Base-by-base conservation (phyloP, 2,113 vertebrate species). In the Alligator mississippiensis region DNA sequence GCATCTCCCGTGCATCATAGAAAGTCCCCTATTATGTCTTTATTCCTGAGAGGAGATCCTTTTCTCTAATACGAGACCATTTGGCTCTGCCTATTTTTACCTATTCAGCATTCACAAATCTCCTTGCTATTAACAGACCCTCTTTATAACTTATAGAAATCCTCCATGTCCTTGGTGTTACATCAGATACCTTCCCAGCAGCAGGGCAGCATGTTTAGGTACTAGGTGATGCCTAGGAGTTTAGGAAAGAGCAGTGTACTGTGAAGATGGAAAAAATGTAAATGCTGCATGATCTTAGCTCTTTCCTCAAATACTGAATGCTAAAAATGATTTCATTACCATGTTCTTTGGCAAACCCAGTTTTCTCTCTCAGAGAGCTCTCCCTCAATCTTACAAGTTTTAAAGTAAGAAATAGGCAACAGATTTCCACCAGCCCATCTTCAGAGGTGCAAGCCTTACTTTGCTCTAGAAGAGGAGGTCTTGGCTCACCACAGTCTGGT, bases 211-310 rank as follows among this genome's bases (percentile, higher is more conserved):
- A 9, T 47, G 47, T 47, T 47, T 47, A 38, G 47, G 47, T 47
- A 47, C 47, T 47, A 47, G 47, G 47, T 47, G 47, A 47, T 47
- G 47, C 47, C 47, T n/a, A 66, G 80, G 28, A 0, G 68, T 54
- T 18, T 1, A 0, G 0, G 5, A 87, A 63, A 47, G 55, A 14
- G 21, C 38, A 1, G 5, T 63, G 25, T 0, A 2, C 1, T 2
- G 47, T 1, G 2, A 79, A 81, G 57, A 80, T 68, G 38, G 11
- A 79, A 47, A 25, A 6, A 47, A 34, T 14, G 70, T 74, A 19
- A 14, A 47, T 7, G 30, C 38, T 72, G 68, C 47, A 22, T 7
- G 4, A 13, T 24, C 21, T 70, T 19, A 5, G 66, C 68, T 38
- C 10, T 72, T 47, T 47, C 47, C 19, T 38, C 30, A 22, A 38